Evolutionary conservation across 1,140 invertebrate genomes (phyloP).

Genomic region (Eumaeus atala): DNA sequence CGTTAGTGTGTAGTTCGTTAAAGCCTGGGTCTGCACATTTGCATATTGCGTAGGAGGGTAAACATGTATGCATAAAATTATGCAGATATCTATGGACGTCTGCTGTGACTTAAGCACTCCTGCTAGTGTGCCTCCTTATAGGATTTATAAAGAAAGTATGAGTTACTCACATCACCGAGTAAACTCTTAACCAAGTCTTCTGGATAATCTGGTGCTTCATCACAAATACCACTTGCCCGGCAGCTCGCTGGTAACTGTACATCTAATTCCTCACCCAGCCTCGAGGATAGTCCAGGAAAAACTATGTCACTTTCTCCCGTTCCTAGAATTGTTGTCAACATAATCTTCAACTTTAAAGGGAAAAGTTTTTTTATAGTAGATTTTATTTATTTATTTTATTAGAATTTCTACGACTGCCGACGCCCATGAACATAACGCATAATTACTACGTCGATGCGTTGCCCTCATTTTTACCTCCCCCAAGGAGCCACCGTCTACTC

Average conservation of each 20-base stretch:
- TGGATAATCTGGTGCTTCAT: conserved; percentile 40
- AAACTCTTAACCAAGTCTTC: conserved; percentile 31
- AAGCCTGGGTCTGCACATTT: no score
- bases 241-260: conserved; percentile 38
- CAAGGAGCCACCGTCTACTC: no score
- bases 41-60: no score
- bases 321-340: conserved; percentile 7
- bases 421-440: no score
- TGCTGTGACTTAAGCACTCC: not conserved
- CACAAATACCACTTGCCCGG: conserved; percentile 40
- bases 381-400: no score
- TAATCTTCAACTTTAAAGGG: not conserved
- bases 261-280: conserved; percentile 14
- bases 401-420: no score
- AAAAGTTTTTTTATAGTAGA: no score
- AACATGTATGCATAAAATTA: not conserved
- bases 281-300: conserved; percentile 40
- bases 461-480: no score
- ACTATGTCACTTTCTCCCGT: conserved; percentile 28
- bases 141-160: conserved; percentile 1
- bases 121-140: not conserved
- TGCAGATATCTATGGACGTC: not conserved
- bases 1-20: no score
- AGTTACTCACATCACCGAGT: conserved; percentile 30
- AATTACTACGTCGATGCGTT: no score